Percentiles rank a stretch among this genome's conserved stretches.
Conservation (phyloP, 2,113 vertebrate species). For the Perca schrenkii region DNA sequence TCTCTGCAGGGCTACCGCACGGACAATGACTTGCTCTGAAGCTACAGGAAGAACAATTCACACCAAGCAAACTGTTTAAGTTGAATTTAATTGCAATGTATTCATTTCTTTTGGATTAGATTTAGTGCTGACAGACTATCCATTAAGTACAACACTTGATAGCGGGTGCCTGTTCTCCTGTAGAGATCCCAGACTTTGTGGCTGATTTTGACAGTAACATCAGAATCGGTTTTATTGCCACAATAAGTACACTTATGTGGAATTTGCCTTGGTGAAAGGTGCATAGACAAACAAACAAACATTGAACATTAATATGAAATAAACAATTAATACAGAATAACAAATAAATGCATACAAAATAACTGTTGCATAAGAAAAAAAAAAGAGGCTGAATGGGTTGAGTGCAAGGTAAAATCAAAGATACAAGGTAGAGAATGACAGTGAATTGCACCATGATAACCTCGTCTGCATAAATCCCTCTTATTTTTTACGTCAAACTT, state of each 20-base stretch:
- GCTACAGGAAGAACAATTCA: not conserved
- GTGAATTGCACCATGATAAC: constrained; percentile 4
- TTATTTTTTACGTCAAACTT: constrained; percentile 28
- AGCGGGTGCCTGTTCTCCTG: not conserved
- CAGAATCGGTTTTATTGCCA: too few relatives aligned
- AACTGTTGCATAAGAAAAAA: too few relatives aligned
- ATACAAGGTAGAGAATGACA: not conserved
- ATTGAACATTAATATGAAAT: too few relatives aligned
- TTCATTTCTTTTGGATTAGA: not conserved
- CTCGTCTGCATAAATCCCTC: not conserved
- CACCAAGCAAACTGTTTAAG: not conserved
- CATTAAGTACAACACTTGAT: not conserved
- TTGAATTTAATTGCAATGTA: not conserved
- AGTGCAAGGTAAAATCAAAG: not conserved
- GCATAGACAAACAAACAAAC: too few relatives aligned
- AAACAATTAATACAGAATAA: too few relatives aligned
- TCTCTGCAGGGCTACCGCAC: not conserved
- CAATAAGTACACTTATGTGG: too few relatives aligned
- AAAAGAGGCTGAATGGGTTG: too few relatives aligned
- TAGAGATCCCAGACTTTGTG: not conserved
- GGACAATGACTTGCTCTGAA: constrained; percentile 1
- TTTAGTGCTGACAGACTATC: not conserved
- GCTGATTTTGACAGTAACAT: not conserved
- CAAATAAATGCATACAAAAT: too few relatives aligned
- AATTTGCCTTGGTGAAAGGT: too few relatives aligned